Evolutionary conservation across 2,888 invertebrate genomes (phyloP).

Genomic region (Ochropleura leucogaster): DNA sequence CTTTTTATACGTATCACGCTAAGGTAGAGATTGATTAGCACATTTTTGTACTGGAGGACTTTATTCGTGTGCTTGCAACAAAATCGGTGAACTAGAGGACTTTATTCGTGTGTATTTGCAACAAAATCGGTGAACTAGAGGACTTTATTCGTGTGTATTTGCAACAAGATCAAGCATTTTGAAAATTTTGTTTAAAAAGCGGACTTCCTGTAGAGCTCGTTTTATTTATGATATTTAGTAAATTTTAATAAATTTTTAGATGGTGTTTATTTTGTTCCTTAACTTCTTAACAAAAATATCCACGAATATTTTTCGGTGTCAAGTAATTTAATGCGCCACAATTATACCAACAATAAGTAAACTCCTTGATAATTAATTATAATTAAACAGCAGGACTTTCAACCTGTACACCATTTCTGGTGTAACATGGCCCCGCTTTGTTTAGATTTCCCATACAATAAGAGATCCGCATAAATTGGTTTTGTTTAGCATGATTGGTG

Average conservation of each 20-base stretch:
- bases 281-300: background rate
- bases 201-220: background rate
- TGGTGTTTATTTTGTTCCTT: background rate
- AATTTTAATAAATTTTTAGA: background rate
- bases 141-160: background rate
- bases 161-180: background rate
- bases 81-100: background rate
- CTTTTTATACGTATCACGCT: slow-evolving; percentile 23
- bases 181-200: background rate
- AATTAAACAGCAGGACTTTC: slow-evolving; percentile 1
- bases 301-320: background rate
- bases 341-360: background rate
- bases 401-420: background rate
- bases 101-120: background rate
- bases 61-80: background rate
- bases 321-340: background rate
- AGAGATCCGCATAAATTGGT: no score
- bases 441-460: no score
- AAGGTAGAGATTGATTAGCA: background rate
- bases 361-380: background rate
- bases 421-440: no score
- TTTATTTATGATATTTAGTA: background rate
- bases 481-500: no score
- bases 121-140: background rate
- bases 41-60: background rate